Evolutionary conservation across 2,888 invertebrate genomes (phyloP).

Genomic region (Cryptus viduatorius): DNA sequence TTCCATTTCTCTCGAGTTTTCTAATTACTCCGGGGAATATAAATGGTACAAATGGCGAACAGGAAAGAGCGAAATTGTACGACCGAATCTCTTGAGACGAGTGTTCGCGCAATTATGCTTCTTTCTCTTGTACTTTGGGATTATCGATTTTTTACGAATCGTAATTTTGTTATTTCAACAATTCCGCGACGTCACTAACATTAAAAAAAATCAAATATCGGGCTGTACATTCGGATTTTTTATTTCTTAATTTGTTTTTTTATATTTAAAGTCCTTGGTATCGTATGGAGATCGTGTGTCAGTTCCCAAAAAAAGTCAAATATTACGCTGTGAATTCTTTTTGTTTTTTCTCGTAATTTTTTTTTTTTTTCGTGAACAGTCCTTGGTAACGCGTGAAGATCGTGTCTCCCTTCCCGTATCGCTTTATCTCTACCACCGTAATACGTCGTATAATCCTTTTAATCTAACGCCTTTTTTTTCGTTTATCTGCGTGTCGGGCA

Average conservation of each 20-base stretch:
- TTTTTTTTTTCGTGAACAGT: background rate
- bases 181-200: background rate
- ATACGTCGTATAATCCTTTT: constrained; percentile 24
- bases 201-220: background rate
- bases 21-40: constrained; percentile 18
- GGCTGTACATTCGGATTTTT: too few relatives aligned
- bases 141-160: background rate
- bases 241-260: too few relatives aligned
- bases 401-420: background rate
- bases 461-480: constrained; percentile 6
- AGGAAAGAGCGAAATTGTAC: background rate
- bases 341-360: background rate
- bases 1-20: background rate
- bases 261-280: too few relatives aligned
- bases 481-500: constrained; percentile 9
- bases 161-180: background rate
- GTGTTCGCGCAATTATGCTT: background rate
- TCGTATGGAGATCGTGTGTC: too few relatives aligned
- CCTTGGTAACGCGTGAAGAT: background rate
- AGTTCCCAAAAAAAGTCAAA: background rate
- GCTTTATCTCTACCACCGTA: background rate
- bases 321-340: background rate
- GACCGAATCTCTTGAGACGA: background rate
- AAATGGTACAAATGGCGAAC: background rate
- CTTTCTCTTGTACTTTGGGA: background rate